These are phyloP conservation scores for Columba livia DNA, from an alignment of 2,113 vertebrate genomes.

Conservation along the genomic window DNA sequence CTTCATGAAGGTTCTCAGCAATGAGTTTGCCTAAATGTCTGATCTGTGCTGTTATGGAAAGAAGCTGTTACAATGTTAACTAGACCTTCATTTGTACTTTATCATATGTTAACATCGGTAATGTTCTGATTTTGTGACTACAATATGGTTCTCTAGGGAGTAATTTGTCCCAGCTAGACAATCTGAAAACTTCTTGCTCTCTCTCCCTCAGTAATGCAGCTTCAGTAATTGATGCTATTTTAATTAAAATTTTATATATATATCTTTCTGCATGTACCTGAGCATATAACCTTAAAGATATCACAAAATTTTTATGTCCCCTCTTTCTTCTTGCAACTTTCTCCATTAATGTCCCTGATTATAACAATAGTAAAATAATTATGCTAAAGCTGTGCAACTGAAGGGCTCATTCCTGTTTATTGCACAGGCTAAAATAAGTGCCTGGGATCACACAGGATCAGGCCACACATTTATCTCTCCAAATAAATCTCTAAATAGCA, in stretches of 20 bases:
- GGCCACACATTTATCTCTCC: neutral
- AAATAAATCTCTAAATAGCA: neutral
- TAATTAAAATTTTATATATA: slow-evolving; percentile 56
- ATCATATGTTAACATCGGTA: slow-evolving; percentile 38
- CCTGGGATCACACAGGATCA: neutral
- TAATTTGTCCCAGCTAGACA: slow-evolving; percentile 51
- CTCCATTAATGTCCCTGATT: neutral
- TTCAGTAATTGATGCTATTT: slow-evolving; percentile 68
- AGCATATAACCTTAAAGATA: neutral
- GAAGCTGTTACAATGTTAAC: slow-evolving; percentile 29
- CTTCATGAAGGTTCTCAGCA: neutral
- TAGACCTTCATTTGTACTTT: slow-evolving; percentile 69
- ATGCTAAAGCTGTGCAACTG: neutral
- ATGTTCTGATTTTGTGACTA: slow-evolving; percentile 50
- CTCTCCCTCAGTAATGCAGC: slow-evolving; percentile 25
- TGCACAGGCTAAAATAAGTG: neutral
- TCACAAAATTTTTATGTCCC: neutral
- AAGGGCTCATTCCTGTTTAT: neutral
- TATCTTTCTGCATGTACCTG: slow-evolving; percentile 13
- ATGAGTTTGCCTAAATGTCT: neutral
- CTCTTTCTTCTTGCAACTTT: neutral
- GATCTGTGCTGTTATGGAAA: slow-evolving; percentile 17
- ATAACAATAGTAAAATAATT: neutral
- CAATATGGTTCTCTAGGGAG: slow-evolving; percentile 40
- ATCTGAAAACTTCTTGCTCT: slow-evolving; percentile 57